Evolutionary conservation across 2,888 invertebrate species (phyloP), one percentile per base, ranked within the genome.

Genomic region (Nyleta sp.): DNA sequence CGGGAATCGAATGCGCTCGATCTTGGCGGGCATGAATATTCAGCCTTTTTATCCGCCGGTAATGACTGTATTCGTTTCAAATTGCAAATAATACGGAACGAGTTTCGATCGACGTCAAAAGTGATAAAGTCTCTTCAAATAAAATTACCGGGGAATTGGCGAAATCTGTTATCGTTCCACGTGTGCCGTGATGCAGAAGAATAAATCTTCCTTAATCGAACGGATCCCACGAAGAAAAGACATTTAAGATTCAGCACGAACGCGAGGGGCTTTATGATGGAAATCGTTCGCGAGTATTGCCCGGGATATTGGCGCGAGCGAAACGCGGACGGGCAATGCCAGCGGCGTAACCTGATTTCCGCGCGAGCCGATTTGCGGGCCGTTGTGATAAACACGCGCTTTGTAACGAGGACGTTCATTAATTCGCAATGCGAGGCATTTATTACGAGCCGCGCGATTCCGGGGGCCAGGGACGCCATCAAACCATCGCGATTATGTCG

Each of bases 151-250:
- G 31, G 55, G 52, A 48, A 72, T 55, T 77, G 55, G 59, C 38
- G 52, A 68, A 78, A 73, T 70, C 70, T 59, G 72, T 72, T 77
- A 77, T 77, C 77, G 35, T 68, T 67, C 13, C 53, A 65, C 60
- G 65, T 60, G 60, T 73, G 59, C 52, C 65, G 22, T 33, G 65
- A 78, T 57, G 65, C 73, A 59, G 59, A 78, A 74, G 71, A 71
- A 71, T 79, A 64, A 74, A 79, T 79, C 71, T 78, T 48, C n/a
- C 38, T 73, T 70, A 73, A 70, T 79, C 70, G 59, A 71, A 67
- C 33, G 42, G 53, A 64, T 70, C 46, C 52, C 22, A 22, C 31
- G 31, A 62, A 78, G 65, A 48, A 67, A 74, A 65, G 48, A 73
- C 42, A 55, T 79, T 65, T 55, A 53, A 55, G 55, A 73, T 73